A percentile compares a stretch with the other conserved stretches of the same genome.
These are phyloP conservation scores for Pycnonotus jocosus DNA, from an alignment of 2,113 vertebrate species.

Conservation along the genomic window DNA sequence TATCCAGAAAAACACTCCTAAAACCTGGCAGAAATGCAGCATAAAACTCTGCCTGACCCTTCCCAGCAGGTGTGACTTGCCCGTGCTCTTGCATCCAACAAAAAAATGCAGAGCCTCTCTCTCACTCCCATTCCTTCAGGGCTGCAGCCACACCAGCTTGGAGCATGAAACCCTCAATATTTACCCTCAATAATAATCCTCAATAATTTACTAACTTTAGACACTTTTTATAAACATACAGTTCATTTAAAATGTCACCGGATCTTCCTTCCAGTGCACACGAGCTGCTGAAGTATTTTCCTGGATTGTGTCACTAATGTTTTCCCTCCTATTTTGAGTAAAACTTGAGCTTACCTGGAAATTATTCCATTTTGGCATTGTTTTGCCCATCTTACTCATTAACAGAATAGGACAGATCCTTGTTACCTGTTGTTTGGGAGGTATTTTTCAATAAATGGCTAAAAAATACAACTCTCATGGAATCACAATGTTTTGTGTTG, in stretches of 20 bases:
- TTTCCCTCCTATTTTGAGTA: neutral
- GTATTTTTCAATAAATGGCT: neutral
- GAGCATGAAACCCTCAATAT: neutral
- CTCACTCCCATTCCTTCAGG: neutral
- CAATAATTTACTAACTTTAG: neutral
- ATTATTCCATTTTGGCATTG: rapidly evolving
- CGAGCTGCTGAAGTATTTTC: neutral
- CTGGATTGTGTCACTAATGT: neutral
- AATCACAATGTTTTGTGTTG: neutral
- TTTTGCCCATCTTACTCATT: neutral
- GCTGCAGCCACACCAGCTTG: neutral
- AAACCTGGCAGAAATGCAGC: neutral
- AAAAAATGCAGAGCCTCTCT: neutral
- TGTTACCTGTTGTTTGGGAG: neutral
- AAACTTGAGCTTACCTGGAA: neutral
- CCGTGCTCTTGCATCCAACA: rapidly evolving
- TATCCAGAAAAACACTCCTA: neutral
- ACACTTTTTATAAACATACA: neutral
- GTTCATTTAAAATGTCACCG: neutral
- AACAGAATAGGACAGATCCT: neutral
- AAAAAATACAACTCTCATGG: neutral
- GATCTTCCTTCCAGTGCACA: neutral
- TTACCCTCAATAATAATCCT: neutral
- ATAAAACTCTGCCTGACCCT: neutral
- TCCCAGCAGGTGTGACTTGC: neutral